These are phyloP conservation scores for Neodiprion virginianus DNA, from an alignment of 1,140 invertebrate species.

Conservation along the genomic window DNA sequence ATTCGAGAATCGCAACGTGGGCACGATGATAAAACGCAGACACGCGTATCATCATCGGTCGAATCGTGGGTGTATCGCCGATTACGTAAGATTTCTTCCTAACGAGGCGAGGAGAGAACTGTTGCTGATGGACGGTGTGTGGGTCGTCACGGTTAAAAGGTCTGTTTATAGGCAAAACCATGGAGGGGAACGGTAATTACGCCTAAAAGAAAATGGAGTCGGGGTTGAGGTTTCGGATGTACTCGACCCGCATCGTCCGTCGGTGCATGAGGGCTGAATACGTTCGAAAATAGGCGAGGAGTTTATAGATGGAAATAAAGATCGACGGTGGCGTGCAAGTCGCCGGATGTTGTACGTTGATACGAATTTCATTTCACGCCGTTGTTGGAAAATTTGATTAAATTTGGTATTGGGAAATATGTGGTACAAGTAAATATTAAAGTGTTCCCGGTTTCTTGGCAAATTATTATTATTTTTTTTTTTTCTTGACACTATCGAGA, in stretches of 20 bases:
- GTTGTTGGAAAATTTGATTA: too few species aligned
- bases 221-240: background rate
- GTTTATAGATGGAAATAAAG: background rate
- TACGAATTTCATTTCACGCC: too few species aligned
- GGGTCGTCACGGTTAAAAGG: conserved; percentile 4
- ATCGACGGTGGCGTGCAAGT: background rate
- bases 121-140: background rate
- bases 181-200: background rate
- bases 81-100: background rate
- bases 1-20: too few species aligned
- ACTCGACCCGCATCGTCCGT: background rate
- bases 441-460: too few species aligned
- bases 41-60: background rate
- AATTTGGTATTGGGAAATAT: too few species aligned
- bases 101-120: conserved; percentile 1
- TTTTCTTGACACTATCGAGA: too few species aligned
- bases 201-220: background rate
- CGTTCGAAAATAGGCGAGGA: background rate
- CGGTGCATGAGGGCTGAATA: background rate
- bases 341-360: background rate
- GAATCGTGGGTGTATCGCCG: background rate
- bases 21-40: too few species aligned
- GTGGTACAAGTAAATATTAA: too few species aligned
- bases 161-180: background rate
- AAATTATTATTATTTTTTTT: too few species aligned